Base-by-base conservation (phyloP, 1,140 invertebrate species). In the Lycorma delicatula region DNA sequence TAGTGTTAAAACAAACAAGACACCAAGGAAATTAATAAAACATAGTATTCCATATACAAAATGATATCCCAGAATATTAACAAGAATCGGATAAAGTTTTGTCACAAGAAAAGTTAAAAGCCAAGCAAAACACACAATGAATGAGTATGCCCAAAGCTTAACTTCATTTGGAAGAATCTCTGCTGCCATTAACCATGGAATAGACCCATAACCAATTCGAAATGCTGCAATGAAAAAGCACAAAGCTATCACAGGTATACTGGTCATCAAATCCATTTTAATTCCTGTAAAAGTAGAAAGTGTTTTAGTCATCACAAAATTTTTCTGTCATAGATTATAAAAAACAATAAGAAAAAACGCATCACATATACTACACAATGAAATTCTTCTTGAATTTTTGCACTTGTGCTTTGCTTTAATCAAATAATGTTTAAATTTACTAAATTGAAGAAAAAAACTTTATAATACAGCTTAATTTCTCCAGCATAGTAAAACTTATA, bases 21-120 rank as follows among this genome's bases (percentile, higher is more conserved):
- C 78, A 0, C 84, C 87, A 2, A 81, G 1, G 0, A 80, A 70
- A 77, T 89, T 91, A 59, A 92, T 79, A 0, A 69, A 74, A 13
- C 83, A 81, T 68, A 92, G 95, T 60, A 92, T 78, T 80, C 85
- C 91, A 74, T 93, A 95, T 1, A 87, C 85, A 12, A 77, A 76
- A 64, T 81, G 79, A 5, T 79, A 77, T 0, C 88, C 89, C 3
- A 91, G 74, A 1, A 74, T 66, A 0, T 72, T 68, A 9, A 74
- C 70, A 31, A 79, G 60, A 3, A 44, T 50, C 1, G 49, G 58
- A 50, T 73, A 74, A 3, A 64, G 69, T 36, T 80, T 79, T 46
- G 79, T 81, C 22, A 81, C 75, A 6, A 78, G 49, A 63, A 81
- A 81, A 0, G 73, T 74, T 52, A 71, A 70, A 4, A 69, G 54